Base-by-base conservation (phyloP, 2,888 invertebrate genomes). In the Melinopterus prodromus region DNA sequence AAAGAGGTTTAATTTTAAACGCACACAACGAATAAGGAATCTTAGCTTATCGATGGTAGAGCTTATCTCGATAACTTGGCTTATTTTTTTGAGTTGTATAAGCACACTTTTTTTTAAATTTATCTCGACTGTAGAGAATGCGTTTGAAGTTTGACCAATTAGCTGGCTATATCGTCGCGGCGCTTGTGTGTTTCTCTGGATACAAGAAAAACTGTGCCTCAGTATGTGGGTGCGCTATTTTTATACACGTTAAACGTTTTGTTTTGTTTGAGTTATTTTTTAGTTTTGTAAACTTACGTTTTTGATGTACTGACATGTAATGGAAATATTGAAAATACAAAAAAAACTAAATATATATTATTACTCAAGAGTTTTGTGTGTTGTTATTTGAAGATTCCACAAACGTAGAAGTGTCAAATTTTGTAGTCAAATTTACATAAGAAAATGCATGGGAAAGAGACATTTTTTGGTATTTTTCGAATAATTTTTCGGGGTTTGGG, bases 1-100 rank as follows among this genome's bases (percentile, higher is more conserved):
- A 87, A 91, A n/a, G 90, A 88, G 74, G 75, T 77, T 38, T 81
- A 81, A 81, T 36, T 16, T n/a, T 76, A 69, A 77, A n/a, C 6
- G 35, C 74, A 53, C 53, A 53, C 53, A 12, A 53, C 53, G 53
- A 53, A 53, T 26, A 1, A 26, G 3, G 26, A 26, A 26, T 26
- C 53, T 53, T 53, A 53, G 53, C 9, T 53, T 53, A 53, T 12
- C 7, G 12, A 53, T 12, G 1, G 53, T 12, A 9, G 53, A 53
- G 53, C 53, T 53, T 53, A 9, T 53, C 0, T 53, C 53, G 53
- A 53, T 53, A 53, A 3, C 12, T 53, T 53, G 53, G 53, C 53
- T 53, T 53, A 53, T 53, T 53, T 53, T n/a, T 53, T 7, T 53
- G 53, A 9, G 53, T 53, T 53, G 53, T 4, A 26, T 26, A 26